Conservation (phyloP, 1,140 invertebrate genomes). For the Camponotus floridanus region DNA sequence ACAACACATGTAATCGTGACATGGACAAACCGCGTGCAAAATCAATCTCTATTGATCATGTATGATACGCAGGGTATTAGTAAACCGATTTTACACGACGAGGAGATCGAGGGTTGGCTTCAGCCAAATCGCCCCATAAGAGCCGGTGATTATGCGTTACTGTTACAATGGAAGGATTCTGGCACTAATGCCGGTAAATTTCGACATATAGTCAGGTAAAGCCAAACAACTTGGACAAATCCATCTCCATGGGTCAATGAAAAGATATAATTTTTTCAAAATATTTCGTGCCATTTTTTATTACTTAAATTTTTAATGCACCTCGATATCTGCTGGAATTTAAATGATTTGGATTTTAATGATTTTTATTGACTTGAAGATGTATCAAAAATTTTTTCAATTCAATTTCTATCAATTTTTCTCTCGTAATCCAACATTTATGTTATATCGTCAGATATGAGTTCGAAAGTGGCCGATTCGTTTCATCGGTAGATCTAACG, state of each 20-base stretch:
- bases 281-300: not conserved
- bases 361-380: too few species aligned
- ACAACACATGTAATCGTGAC: constrained; percentile 89
- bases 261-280: not conserved
- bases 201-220: constrained; percentile 81
- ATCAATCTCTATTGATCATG: constrained; percentile 86
- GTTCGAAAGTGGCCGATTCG: constrained; percentile 75
- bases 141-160: constrained; percentile 67
- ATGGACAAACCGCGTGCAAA: constrained; percentile 96
- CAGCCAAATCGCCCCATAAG: constrained; percentile 60
- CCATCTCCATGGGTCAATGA: not conserved
- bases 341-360: not conserved
- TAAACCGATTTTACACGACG: constrained; percentile 63
- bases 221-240: not conserved
- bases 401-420: not conserved
- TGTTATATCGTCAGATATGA: constrained; percentile 71
- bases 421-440: not conserved
- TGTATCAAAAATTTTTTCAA: not conserved
- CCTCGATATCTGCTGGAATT: not conserved
- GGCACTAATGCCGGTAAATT: constrained; percentile 83
- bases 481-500: constrained; percentile 83
- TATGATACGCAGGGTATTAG: constrained; percentile 82
- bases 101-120: constrained; percentile 77
- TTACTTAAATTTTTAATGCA: not conserved
- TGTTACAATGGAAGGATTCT: constrained; percentile 82